phyloP scores from a whole-genome alignment of 2,113 vertebrate genomes.

The Bostrychus sinensis region DNA sequence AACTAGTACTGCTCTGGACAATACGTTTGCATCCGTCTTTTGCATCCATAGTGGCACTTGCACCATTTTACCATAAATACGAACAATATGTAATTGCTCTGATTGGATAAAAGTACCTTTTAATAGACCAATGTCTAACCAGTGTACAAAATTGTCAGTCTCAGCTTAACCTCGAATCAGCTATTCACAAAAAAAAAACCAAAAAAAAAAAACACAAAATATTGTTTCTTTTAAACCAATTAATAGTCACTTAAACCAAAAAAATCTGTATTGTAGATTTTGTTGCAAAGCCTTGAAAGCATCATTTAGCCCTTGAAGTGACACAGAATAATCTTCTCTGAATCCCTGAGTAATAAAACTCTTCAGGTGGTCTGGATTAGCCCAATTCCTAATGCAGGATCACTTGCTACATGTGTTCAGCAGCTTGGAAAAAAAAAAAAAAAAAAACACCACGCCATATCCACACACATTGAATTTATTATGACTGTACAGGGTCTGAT shows the following conservation, averaged over 20 bases:
- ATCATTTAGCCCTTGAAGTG: slow-evolving; percentile 5
- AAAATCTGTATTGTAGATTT: not conserved
- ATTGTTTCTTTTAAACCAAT: not conserved
- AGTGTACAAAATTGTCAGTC: not conserved
- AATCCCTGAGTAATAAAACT: slow-evolving; percentile 23
- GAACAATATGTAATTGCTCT: no score
- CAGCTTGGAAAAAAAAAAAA: not conserved
- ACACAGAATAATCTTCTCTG: slow-evolving; percentile 16
- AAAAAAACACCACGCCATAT: no score
- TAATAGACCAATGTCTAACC: not conserved
- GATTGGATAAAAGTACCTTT: no score
- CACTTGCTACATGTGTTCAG: slow-evolving; percentile 5
- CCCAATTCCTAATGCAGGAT: slow-evolving; percentile 11
- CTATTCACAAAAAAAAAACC: no score
- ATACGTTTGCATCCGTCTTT: no score
- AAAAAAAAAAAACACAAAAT: not conserved
- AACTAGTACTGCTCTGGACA: no score
- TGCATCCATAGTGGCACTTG: no score
- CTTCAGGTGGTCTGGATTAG: slow-evolving; percentile 35
- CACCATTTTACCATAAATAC: no score
- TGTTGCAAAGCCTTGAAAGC: not conserved
- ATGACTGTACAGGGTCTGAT: not conserved
- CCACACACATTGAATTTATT: slow-evolving; percentile 2
- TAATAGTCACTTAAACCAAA: not conserved
- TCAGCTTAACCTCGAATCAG: no score